Base-by-base conservation (phyloP, 2,888 invertebrate genomes). In the Tinea trinotella region DNA sequence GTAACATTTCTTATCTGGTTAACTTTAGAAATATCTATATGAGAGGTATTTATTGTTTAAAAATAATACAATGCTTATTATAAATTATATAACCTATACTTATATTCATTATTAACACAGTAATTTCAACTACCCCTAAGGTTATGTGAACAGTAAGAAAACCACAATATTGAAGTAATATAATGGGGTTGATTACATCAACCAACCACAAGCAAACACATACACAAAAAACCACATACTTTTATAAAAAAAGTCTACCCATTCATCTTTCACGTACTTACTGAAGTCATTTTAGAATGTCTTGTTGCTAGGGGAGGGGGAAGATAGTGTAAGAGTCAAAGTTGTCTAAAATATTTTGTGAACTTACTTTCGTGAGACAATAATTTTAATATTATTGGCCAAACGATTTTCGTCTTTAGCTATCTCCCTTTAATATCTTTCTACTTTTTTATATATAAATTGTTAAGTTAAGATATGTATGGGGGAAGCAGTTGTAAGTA, bases 231-330 rank as follows among this genome's bases (percentile, higher is more conserved):
- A 80, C 82, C 77, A 78, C 70, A 78, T 73, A 78, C 76, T 72
- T 79, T 72, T 76, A 76, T 77, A 78, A 81, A 83, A n/a, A 83
- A 84, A 82, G 80, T 76, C 66, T 76, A 70, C 71, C 79, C 82
- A 84, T 85, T 81, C 80, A 77, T 85, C 84, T 84, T 83, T 81
- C 79, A 76, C 71, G 74, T 76, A 74, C 70, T 74, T 76, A 74
- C 70, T 68, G 68, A 71, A 74, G 80, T 81, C 82, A 75, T 80
- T 82, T 81, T 83, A 83, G 76, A 84, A 84, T 84, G 83, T 81
- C 78, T 71, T 74, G 76, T 76, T 76, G 78, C 22, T 76, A 68
- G 64, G 80, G 75, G 80, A 64, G 80, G 75, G 80, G 82, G 76
- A 79, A 80, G 75, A 81, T 74, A 74, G 71, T 60, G 60, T 68